phyloP scores from a whole-genome alignment of 2,797 vertebrate genomes.

The Eremophila alpestris region DNA sequence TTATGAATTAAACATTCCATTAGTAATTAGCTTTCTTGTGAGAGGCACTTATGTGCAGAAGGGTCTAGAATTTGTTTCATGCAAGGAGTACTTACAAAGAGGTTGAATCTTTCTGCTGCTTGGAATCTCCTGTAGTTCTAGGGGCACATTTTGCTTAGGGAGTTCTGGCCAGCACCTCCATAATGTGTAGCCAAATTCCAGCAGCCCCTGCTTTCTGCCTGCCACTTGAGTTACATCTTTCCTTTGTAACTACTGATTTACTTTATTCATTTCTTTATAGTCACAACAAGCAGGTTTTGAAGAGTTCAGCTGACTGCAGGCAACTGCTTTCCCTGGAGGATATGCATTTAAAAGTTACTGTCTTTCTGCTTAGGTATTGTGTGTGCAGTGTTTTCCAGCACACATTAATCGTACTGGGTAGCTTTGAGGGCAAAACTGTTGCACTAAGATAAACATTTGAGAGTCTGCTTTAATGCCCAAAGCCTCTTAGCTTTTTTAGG shows the following conservation, averaged over 20 bases:
- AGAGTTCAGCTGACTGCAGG: neutral
- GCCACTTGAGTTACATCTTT: neutral
- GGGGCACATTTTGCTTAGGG: neutral
- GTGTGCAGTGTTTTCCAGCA: neutral
- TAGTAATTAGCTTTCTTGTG: neutral
- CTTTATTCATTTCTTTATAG: neutral
- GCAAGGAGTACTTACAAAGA: neutral
- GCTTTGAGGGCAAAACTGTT: conserved; percentile 35
- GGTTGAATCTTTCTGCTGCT: neutral
- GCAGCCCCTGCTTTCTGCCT: neutral
- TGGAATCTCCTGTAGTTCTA: neutral
- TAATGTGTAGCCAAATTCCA: neutral
- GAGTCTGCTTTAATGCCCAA: conserved; percentile 38
- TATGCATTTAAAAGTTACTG: neutral
- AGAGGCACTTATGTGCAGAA: neutral
- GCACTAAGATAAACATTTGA: neutral
- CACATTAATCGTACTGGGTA: neutral
- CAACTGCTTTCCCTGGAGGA: neutral
- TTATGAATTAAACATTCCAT: neutral
- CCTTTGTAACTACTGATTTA: neutral
- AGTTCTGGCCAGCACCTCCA: neutral
- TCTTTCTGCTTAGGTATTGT: neutral
- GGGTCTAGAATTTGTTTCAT: neutral
- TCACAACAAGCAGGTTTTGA: neutral
- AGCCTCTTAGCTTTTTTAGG: conserved; percentile 59